These are phyloP conservation scores for Coecobrya sp. DNA, from an alignment of 2,888 invertebrate genomes.

Conservation along the genomic window DNA sequence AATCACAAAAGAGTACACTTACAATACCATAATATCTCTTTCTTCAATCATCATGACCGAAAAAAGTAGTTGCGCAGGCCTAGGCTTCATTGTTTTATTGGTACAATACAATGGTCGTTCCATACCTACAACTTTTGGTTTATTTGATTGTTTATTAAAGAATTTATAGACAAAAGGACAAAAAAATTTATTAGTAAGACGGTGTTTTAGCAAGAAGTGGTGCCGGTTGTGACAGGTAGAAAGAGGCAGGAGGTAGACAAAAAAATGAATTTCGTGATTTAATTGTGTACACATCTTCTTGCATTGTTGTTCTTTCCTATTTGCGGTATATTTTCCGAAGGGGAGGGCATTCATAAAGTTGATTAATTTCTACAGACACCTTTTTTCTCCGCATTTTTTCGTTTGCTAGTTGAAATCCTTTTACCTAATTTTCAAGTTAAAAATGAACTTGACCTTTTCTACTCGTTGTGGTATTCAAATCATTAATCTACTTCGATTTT, in stretches of 20 bases:
- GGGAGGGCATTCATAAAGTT: conserved; percentile 1
- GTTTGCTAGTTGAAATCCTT: neutral
- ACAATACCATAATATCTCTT: neutral
- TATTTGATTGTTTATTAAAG: conserved; percentile 11
- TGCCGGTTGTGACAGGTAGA: conserved; percentile 24
- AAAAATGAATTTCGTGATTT: conserved; percentile 22
- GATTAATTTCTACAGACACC: conserved; percentile 30
- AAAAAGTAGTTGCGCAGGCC: conserved; percentile 22
- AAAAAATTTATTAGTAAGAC: neutral
- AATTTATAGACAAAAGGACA: conserved; percentile 24
- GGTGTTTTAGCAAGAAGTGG: neutral
- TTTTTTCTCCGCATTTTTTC: neutral
- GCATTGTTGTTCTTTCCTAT: neutral
- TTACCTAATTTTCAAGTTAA: neutral
- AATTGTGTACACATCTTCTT: neutral
- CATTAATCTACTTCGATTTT: conserved; percentile 12
- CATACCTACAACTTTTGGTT: neutral
- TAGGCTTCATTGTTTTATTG: conserved; percentile 46
- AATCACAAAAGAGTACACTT: neutral
- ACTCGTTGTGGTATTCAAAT: neutral
- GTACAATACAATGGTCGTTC: neutral
- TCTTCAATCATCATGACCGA: conserved; percentile 10
- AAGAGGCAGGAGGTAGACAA: conserved; percentile 18
- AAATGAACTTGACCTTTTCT: conserved; percentile 29
- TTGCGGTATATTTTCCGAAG: conserved; percentile 6